Conservation (phyloP, 2,797 vertebrate genomes). For the Sarcoramphus papa region DNA sequence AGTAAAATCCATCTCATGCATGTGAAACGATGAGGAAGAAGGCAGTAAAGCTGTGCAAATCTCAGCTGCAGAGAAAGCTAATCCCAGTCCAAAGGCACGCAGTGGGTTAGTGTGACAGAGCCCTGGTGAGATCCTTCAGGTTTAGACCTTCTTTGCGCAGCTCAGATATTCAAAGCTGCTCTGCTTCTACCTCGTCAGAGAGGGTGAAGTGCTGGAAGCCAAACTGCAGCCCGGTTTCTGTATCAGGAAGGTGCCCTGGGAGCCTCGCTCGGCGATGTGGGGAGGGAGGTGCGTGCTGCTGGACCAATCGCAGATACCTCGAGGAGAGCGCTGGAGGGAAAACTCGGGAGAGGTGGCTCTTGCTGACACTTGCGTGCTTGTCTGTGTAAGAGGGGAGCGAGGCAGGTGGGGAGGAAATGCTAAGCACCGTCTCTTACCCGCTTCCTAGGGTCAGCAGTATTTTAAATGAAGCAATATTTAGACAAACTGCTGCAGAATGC, state of each 20-base stretch:
- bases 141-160: neutral
- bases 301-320: neutral
- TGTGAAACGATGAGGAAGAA: constrained; percentile 42
- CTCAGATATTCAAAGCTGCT: neutral
- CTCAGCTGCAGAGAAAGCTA: constrained; percentile 11
- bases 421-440: neutral
- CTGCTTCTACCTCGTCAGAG: neutral
- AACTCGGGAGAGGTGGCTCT: neutral
- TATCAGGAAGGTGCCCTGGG: neutral
- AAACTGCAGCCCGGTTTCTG: neutral
- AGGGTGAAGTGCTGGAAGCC: neutral
- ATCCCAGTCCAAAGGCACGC: neutral
- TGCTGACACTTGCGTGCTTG: neutral
- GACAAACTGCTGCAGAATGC: neutral
- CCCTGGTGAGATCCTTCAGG: neutral
- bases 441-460: neutral
- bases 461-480: neutral
- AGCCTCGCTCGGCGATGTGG: neutral
- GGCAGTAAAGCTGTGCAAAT: neutral
- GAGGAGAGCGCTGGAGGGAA: neutral
- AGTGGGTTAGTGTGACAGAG: neutral
- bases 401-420: neutral
- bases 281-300: neutral
- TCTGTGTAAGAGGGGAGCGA: neutral
- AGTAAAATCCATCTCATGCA: constrained; percentile 30